Evolutionary conservation across 2,888 invertebrate species (phyloP), one percentile per base, ranked within the genome.

Genomic region (Brenthis hecate): DNA sequence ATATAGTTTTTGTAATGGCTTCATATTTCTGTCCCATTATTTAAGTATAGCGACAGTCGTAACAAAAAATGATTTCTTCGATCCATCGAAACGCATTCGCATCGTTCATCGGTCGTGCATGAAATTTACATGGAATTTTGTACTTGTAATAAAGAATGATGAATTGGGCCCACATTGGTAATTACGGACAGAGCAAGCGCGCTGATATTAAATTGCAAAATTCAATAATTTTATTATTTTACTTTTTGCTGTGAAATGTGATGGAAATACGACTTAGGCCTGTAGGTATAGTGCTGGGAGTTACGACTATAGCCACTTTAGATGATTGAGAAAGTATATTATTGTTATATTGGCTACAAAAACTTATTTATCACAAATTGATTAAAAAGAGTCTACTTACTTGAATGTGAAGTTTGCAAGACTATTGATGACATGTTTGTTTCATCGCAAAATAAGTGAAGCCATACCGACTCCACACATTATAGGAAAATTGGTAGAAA

Each of bases 141-240:
- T 86, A 89, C 86, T 86, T 87, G 90, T 90, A 91, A 92, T 92
- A 92, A 92, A 92, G 88, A 89, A 91, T 92, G 92, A 92, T 92
- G 90, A 90, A 92, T 92, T 90, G 92, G 83, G 82, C 84, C 86
- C 86, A 88, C 89, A 91, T 84, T 89, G 89, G 91, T 91, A 90
- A 91, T 92, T 91, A 92, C 82, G 87, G 88, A 78, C 87, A 86
- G 85, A 85, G 82, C 86, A 83, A 79, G 78, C 85, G 80, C 81
- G 82, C 85, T 84, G 84, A 85, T 88, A 85, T 89, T 85, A 88
- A 87, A 89, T 86, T 89, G 85, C 84, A 77, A 87, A 88, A 89
- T 90, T 88, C 88, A 88, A 89, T 90, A 85, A 91, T 88, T 89
- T 89, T 88, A 85, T 87, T 86, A 86, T 85, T 77, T 78, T 77